A percentile compares a stretch with the other conserved stretches of the same genome.
Evolutionary conservation across 2,888 invertebrate genomes (phyloP).

Genomic region (Aleiodes testaceus): DNA sequence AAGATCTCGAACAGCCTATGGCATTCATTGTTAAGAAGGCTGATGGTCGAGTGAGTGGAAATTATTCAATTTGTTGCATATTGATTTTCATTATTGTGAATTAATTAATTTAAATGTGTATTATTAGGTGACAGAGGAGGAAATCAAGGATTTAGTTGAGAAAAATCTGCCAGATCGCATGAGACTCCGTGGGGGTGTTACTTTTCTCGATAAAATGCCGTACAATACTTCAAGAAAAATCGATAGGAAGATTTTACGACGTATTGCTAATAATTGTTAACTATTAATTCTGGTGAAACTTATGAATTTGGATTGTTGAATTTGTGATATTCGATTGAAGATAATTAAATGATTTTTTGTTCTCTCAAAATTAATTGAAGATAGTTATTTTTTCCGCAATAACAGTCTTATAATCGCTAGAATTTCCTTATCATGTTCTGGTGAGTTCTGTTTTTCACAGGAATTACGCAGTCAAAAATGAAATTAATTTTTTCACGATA

Average conservation of each 20-base stretch:
- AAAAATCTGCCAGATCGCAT: constrained; percentile 55
- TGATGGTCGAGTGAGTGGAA: constrained; percentile 35
- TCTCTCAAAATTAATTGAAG: too few species aligned
- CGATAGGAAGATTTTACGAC: constrained; percentile 18
- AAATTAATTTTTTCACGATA: too few species aligned
- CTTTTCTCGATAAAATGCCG: constrained; percentile 61
- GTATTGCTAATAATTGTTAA: constrained; percentile 21
- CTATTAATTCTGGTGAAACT: too few species aligned
- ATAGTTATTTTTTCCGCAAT: too few species aligned
- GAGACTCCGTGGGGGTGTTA: constrained; percentile 61
- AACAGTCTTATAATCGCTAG: too few species aligned
- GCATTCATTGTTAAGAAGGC: constrained; percentile 59
- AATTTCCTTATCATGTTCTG: too few species aligned
- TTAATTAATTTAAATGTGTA: not conserved
- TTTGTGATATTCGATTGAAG: too few species aligned
- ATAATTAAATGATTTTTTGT: too few species aligned
- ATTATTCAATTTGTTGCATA: not conserved
- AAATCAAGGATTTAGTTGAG: constrained; percentile 58
- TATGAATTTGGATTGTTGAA: too few species aligned
- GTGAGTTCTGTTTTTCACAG: too few species aligned
- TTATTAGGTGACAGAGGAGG: constrained; percentile 60
- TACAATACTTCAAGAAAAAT: constrained; percentile 62
- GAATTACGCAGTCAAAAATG: too few species aligned
- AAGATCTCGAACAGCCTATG: constrained; percentile 63
- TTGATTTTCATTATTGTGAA: not conserved